Evolutionary conservation across 2,113 vertebrate genomes (phyloP).

Genomic region (Benitochromis conjunctus): DNA sequence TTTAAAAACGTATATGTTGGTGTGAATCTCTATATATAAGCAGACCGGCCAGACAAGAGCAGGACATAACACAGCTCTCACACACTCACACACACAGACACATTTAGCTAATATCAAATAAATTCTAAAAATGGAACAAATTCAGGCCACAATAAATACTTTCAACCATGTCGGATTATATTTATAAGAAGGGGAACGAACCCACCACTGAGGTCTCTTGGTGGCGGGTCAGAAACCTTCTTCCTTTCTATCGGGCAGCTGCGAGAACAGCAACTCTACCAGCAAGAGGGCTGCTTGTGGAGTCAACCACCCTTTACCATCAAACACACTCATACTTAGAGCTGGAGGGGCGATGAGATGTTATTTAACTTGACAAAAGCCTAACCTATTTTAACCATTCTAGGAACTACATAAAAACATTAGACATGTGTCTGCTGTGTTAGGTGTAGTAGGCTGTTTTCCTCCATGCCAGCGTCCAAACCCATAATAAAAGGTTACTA

Average conservation of each 20-base stretch:
- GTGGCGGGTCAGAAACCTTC: slow-evolving; percentile 75
- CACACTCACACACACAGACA: background rate
- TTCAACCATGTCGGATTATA: background rate
- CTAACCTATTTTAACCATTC: background rate
- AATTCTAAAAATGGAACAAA: background rate
- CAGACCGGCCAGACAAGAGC: background rate
- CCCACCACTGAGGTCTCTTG: slow-evolving; percentile 53
- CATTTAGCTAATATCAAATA: background rate
- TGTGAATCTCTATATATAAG: background rate
- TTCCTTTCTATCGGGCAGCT: slow-evolving; percentile 64
- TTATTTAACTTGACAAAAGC: background rate
- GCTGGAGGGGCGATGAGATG: background rate
- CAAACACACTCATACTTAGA: background rate
- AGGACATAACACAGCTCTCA: background rate
- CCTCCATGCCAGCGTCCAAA: background rate
- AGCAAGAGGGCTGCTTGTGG: slow-evolving; percentile 32
- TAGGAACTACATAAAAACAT: no score
- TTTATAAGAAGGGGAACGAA: slow-evolving; percentile 77
- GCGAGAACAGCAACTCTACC: slow-evolving; percentile 59
- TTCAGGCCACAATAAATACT: background rate
- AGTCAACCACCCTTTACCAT: slow-evolving; percentile 47
- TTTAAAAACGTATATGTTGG: background rate
- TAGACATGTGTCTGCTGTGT: background rate
- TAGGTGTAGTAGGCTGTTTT: background rate
- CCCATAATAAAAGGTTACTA: background rate